Conservation (phyloP, 2,113 vertebrate genomes). For the Pontoporia blainvillei region DNA sequence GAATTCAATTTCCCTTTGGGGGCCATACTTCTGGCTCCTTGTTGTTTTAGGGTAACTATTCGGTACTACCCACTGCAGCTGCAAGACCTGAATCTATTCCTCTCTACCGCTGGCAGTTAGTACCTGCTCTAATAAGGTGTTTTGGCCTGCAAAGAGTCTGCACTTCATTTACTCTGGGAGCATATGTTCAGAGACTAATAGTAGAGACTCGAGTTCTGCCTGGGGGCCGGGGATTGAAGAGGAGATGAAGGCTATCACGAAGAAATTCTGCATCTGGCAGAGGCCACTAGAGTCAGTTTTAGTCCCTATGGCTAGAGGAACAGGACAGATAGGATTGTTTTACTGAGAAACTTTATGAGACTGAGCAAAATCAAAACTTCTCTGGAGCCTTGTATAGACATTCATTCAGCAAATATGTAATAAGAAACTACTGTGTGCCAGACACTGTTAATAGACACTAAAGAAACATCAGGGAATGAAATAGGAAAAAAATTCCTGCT, state of each 20-base stretch:
- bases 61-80: neutral
- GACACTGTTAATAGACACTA: neutral
- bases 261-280: neutral
- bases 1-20: neutral
- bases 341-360: neutral
- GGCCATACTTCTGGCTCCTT: neutral
- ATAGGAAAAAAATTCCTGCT: neutral
- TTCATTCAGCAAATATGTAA: conserved; percentile 6
- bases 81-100: neutral
- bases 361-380: neutral
- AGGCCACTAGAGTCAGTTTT: neutral
- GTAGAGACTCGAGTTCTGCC: neutral
- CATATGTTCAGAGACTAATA: neutral
- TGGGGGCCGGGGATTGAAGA: neutral
- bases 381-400: neutral
- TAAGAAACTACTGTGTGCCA: neutral
- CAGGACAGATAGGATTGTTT: neutral
- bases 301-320: neutral
- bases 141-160: neutral
- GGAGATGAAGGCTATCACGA: neutral
- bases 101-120: neutral
- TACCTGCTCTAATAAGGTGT: neutral
- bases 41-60: neutral
- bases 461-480: neutral
- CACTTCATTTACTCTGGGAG: neutral